phyloP scores from a whole-genome alignment of 2,888 invertebrate genomes.

The Tortricodes alternella region DNA sequence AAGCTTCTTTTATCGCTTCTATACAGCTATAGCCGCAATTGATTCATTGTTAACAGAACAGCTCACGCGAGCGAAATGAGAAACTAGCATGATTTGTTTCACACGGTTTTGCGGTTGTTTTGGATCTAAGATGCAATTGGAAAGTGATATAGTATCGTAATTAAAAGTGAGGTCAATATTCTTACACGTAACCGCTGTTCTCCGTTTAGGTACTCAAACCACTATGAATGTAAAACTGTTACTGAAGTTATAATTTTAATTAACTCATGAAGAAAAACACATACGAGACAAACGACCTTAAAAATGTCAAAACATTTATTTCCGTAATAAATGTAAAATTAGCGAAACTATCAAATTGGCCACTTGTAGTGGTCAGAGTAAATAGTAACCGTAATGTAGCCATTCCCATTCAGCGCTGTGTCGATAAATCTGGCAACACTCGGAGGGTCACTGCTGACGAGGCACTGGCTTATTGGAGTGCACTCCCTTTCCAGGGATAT shows the following conservation, averaged over 20 bases:
- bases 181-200: too few relatives aligned
- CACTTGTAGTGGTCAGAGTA: background rate
- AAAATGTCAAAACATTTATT: too few relatives aligned
- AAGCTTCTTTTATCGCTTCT: slow-evolving; percentile 47
- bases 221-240: too few relatives aligned
- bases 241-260: background rate
- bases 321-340: background rate
- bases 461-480: slow-evolving; percentile 14
- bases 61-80: slow-evolving; percentile 47
- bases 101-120: background rate
- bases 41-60: slow-evolving; percentile 58
- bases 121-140: background rate
- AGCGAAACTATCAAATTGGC: background rate
- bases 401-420: slow-evolving; percentile 19
- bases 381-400: slow-evolving; percentile 8
- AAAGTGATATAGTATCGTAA: background rate
- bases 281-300: too few relatives aligned
- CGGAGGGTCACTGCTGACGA: slow-evolving; percentile 26
- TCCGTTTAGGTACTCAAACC: too few relatives aligned
- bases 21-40: slow-evolving; percentile 40
- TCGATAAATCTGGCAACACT: slow-evolving; percentile 22
- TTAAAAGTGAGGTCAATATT: background rate
- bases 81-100: slow-evolving; percentile 18
- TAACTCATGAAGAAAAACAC: background rate
- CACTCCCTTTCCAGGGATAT: background rate